phyloP scores from a whole-genome alignment of 2,888 invertebrate species.

The Horisme vitalbata region DNA sequence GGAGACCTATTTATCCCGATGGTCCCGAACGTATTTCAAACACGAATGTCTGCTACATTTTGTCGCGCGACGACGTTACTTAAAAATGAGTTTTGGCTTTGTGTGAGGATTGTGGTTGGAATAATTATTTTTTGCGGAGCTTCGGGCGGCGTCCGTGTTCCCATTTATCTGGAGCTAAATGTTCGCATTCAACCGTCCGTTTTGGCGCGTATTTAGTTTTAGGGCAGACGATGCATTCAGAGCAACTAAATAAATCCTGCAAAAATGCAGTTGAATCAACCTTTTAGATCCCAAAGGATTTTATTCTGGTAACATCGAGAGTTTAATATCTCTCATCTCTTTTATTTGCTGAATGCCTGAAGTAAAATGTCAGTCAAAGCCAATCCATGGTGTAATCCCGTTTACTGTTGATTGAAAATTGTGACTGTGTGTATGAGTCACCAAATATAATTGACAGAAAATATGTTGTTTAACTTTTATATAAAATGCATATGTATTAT shows the following conservation, averaged over 20 bases:
- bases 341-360: too few relatives aligned
- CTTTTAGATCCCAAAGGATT: too few relatives aligned
- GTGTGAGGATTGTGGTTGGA: conserved; percentile 52
- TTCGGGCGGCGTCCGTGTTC: conserved; percentile 48
- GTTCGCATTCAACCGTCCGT: conserved; percentile 55
- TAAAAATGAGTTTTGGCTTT: conserved; percentile 58
- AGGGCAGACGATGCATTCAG: conserved; percentile 29
- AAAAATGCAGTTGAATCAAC: conserved; percentile 2
- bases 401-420: too few relatives aligned
- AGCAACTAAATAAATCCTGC: conserved; percentile 12
- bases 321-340: too few relatives aligned
- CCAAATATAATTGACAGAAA: too few relatives aligned
- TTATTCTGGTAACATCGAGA: too few relatives aligned
- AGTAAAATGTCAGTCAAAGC: too few relatives aligned
- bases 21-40: conserved; percentile 29
- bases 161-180: conserved; percentile 61
- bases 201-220: conserved; percentile 48
- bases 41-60: conserved; percentile 43
- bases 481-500: too few relatives aligned
- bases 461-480: too few relatives aligned
- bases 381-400: too few relatives aligned
- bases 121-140: conserved; percentile 60
- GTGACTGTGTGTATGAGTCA: too few relatives aligned
- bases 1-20: conserved; percentile 25
- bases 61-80: conserved; percentile 47